Evolutionary conservation across 2,888 invertebrate genomes (phyloP), one percentile per base, ranked within the genome.

Genomic region (Lasius platythorax): DNA sequence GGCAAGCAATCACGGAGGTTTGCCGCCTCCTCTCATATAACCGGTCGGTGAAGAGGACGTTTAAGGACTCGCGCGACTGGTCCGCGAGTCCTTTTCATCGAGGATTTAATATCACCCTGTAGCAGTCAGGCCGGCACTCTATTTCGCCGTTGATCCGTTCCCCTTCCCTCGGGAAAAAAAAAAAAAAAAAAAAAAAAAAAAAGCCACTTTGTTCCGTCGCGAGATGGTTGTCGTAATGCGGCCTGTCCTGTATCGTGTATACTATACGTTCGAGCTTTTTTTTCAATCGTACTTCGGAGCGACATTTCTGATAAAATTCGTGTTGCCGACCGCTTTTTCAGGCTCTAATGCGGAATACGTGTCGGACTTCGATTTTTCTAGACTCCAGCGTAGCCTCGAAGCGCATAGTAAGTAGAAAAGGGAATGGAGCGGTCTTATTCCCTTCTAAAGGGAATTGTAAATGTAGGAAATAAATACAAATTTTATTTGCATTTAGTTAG

Each of bases 21-120:
- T 50, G 46, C 50, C 87, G 72, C 83, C 58, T 56, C 85, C 72
- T 85, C 87, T 86, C 86, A 90, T 86, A 91, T 90, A 92, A 90
- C 88, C 85, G 88, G 75, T 88, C 79, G 33, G 18, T 12, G 23
- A 30, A 37, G 37, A 37, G 46, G 37, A 37, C 33, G 83, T 88
- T 86, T 82, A 82, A 87, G 85, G 84, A 89, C 83, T 68, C 50
- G 74, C 66, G 72, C 84, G 61, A 76, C 74, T 66, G 87, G 78
- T 73, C 83, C 72, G 66, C 50, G 82, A 82, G 87, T 88, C 88
- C 92, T 91, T 92, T 92, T 92, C 92, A 92, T 87, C 87, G 81
- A 89, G 93, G 87, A 92, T 92, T 93, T 92, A 92, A 92, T 93
- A 92, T 92, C 87, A 88, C 83, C 83, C 84, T 86, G 82, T 87